A percentile compares a stretch with the other conserved stretches of the same genome.
Conservation (phyloP, 2,888 invertebrate genomes). For the Atethmia centrago region DNA sequence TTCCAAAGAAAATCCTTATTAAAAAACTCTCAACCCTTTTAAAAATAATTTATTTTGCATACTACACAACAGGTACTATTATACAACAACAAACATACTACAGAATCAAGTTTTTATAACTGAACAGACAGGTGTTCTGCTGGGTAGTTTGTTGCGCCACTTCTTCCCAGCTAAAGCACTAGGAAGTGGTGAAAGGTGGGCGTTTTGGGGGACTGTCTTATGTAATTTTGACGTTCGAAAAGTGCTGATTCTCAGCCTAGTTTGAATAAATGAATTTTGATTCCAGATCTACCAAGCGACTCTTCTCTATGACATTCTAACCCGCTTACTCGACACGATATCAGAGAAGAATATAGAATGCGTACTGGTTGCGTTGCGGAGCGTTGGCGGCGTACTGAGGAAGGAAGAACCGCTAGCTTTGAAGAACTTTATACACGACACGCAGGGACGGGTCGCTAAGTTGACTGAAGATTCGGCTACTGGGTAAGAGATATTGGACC, state of each 20-base stretch:
- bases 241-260: too few species aligned
- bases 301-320: conserved; percentile 95
- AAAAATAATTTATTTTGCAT: too few species aligned
- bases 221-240: too few species aligned
- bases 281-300: conserved; percentile 93
- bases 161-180: too few species aligned
- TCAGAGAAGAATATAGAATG: conserved; percentile 96
- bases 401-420: conserved; percentile 96
- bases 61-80: too few species aligned
- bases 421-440: conserved; percentile 93
- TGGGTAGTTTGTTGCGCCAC: too few species aligned
- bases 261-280: too few species aligned
- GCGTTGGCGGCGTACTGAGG: conserved; percentile 95
- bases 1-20: neutral
- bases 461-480: conserved; percentile 73
- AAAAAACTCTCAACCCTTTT: neutral
- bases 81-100: too few species aligned
- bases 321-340: conserved; percentile 90
- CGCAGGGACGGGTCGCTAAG: conserved; percentile 91
- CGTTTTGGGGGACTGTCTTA: too few species aligned
- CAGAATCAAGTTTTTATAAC: too few species aligned
- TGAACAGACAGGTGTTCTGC: too few species aligned
- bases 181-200: too few species aligned
- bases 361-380: conserved; percentile 93
- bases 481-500: conserved; percentile 72